phyloP scores from a whole-genome alignment of 1,140 invertebrate genomes.

The Caenorhabditis tropicalis region DNA sequence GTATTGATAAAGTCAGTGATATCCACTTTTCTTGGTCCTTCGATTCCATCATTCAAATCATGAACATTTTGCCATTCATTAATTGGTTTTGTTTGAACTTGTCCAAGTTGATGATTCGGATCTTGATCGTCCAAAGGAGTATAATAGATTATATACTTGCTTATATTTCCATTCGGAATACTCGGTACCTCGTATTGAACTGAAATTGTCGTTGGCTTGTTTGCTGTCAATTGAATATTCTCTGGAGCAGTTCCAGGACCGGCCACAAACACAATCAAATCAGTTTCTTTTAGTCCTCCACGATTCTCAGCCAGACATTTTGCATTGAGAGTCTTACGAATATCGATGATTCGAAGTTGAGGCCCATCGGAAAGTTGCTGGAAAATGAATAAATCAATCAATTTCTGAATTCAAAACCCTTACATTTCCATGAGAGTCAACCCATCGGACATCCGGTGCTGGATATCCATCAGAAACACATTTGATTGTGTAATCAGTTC shows the following conservation, averaged over 20 bases:
- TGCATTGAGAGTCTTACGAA: slow-evolving; percentile 61
- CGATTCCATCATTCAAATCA: slow-evolving; percentile 61
- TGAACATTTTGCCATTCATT: slow-evolving; percentile 67
- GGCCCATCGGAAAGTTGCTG: slow-evolving; percentile 63
- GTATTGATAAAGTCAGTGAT: slow-evolving; percentile 66
- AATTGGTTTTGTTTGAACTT: slow-evolving; percentile 68
- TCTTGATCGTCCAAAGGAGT: slow-evolving; percentile 71
- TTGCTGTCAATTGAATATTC: slow-evolving; percentile 64
- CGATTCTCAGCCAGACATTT: slow-evolving; percentile 70
- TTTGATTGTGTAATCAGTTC: slow-evolving; percentile 69
- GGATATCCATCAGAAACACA: slow-evolving; percentile 68
- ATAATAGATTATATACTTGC: slow-evolving; percentile 71
- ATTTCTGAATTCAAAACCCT: background rate
- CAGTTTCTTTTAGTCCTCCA: slow-evolving; percentile 64
- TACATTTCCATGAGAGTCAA: slow-evolving; percentile 69
- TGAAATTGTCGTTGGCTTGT: slow-evolving; percentile 66
- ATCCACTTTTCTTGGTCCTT: slow-evolving; percentile 63
- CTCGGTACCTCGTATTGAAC: slow-evolving; percentile 68
- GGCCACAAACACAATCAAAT: slow-evolving; percentile 67
- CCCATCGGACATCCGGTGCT: slow-evolving; percentile 64
- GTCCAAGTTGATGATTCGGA: slow-evolving; percentile 64
- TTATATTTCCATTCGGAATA: slow-evolving; percentile 71
- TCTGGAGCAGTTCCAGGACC: slow-evolving; percentile 71
- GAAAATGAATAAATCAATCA: slow-evolving; percentile 39
- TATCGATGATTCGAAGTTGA: slow-evolving; percentile 63